Evolutionary conservation across 2,888 invertebrate genomes (phyloP), one percentile per base, ranked within the genome.

Genomic region (Nasonovia ribisnigri): DNA sequence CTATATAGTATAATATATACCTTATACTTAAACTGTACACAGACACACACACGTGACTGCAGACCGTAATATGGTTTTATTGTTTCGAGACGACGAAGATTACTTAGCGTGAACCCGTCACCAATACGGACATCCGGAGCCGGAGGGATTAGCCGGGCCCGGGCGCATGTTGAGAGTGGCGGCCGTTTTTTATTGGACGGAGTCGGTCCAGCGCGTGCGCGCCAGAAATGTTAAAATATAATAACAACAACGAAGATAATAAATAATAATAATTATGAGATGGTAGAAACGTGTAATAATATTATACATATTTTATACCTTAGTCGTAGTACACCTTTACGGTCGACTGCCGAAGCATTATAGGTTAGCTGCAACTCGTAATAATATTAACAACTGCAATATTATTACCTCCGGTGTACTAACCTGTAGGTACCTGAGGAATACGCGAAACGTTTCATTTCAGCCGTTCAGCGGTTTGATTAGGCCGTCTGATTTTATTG

Each of bases 71-170:
- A 67, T 24, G 67, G 67, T 24, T 84, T 91, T 84, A 84, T 91
- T 48, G 77, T 77, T 84, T 54, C 54, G 26, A 29, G 51, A 84
- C 84, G 43, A 57, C n/a, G 16, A 29, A 48, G 54, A 84, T 91
- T 91, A 42, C 84, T 26, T 84, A 51, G 51, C 91, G 51, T 42
- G 24, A 67, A 46, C 46, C 90, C 91, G 84, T 54, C 91, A 84
- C 51, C 91, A 91, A 91, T 36, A 48, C 87, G 92, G 87, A 88
- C 88, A 54, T 92, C 92, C 92, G 92, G 87, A 42, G 48, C 88
- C 87, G 51, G 16, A n/a, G 54, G 88, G 92, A 77, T 92, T 88
- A 77, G 43, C 29, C 54, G 51, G 42, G 24, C 92, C 54, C 54
- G 54, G 5, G 26, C 54, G 11, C 36, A 77, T 36, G 88, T 77